Evolutionary conservation across 2,113 vertebrate species (phyloP).

Genomic region (Narcine bancroftii): DNA sequence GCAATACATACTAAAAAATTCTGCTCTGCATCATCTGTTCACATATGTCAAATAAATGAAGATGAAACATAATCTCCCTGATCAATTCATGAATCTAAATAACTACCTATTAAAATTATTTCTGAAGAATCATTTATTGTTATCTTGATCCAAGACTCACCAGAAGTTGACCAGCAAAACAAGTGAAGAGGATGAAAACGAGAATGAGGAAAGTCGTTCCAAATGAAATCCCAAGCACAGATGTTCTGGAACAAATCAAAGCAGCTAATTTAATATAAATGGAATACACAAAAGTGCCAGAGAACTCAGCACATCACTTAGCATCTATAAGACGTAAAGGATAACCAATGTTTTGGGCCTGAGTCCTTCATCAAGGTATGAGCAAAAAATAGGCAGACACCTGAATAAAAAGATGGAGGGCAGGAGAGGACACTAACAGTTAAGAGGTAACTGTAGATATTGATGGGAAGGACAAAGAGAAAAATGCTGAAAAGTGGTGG

Average conservation of each 20-base stretch:
- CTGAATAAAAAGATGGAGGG: no score
- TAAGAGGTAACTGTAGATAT: no score
- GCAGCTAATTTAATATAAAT: background rate
- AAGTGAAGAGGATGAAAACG: slow-evolving; percentile 80
- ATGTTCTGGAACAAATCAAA: slow-evolving; percentile 62
- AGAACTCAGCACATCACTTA: no score
- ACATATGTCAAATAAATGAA: background rate
- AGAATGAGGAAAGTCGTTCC: slow-evolving; percentile 80
- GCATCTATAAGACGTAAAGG: no score
- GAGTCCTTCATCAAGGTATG: no score
- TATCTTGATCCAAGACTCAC: slow-evolving; percentile 54
- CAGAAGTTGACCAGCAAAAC: slow-evolving; percentile 86
- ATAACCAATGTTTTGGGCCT: no score
- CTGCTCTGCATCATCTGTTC: background rate
- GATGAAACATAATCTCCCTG: background rate
- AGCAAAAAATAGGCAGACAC: no score
- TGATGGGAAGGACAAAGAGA: no score
- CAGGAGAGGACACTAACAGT: no score
- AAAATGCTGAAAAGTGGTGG: no score
- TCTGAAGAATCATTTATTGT: background rate
- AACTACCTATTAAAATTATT: background rate
- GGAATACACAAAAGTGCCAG: background rate
- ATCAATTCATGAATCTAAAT: background rate
- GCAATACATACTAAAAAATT: slow-evolving; percentile 1
- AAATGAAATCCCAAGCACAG: slow-evolving; percentile 81